Conservation (phyloP, 1,140 invertebrate species). For the Ceratoteleas bidentatus region DNA sequence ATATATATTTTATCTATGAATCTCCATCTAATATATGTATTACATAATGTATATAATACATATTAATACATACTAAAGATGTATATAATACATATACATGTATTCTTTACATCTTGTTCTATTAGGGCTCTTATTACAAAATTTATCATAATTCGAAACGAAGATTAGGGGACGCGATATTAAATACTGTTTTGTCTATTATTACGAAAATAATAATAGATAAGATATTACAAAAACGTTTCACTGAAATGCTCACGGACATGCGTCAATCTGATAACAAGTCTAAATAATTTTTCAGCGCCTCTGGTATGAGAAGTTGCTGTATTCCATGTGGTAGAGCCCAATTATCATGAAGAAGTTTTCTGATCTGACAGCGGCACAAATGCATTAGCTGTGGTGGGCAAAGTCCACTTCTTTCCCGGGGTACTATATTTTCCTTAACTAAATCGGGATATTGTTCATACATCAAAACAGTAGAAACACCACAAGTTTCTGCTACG, state of each 20-base stretch:
- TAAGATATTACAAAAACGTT: no score
- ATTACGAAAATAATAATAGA: no score
- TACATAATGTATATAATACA: no score
- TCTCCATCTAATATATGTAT: no score
- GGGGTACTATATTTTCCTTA: conserved; percentile 84
- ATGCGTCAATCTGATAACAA: conserved; percentile 84
- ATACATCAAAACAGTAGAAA: conserved; percentile 82
- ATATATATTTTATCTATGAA: no score
- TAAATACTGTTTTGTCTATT: no score
- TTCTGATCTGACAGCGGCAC: conserved; percentile 85
- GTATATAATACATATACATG: no score
- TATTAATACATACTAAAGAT: no score
- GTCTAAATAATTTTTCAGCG: conserved; percentile 86
- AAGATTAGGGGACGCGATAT: no score
- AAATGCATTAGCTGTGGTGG: conserved; percentile 83
- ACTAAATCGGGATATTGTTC: conserved; percentile 85
- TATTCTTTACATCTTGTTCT: no score
- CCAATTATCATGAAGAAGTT: conserved; percentile 85
- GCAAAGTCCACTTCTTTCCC: conserved; percentile 83
- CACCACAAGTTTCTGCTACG: conserved; percentile 69
- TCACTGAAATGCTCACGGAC: neutral
- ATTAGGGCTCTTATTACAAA: no score
- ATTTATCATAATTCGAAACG: no score
- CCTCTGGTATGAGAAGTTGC: conserved; percentile 84
- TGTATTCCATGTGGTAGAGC: conserved; percentile 87